Evolutionary conservation across 92 coral and sea anemone genomes (phyloP), one percentile per base, ranked within the genome.

Genomic region (Epizoanthus fatuus): DNA sequence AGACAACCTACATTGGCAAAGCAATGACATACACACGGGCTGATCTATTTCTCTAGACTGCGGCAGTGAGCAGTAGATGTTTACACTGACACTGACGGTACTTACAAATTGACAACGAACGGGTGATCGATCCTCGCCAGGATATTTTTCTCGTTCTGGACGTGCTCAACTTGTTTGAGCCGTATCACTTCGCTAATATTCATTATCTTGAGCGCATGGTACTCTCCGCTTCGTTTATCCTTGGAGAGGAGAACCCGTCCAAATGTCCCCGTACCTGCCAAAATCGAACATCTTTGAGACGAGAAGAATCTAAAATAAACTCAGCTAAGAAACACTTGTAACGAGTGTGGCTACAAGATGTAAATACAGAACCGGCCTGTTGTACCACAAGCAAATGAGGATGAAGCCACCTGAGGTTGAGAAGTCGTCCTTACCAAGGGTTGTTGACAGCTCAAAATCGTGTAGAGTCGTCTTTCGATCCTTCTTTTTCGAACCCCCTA

Each of bases 111-210:
- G 38, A 97, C 99, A 16, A 97, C 93, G 89, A 97, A 97, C 25
- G 99, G 99, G 58, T 97, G 98, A 15, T 97, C 99, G 66, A 97
- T 95, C 88, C 90, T 89, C 71, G 93, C 87, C 10, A 97, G 90
- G 72, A 97, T 97, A 38, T 86, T 87, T 84, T 97, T 97, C 92
- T 97, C 99, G 80, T 97, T 97, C 74, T 97, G 99, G 37, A 97
- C 99, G 84, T 97, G 99, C 81, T 97, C 99, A 44, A 97, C 99
- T 91, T 97, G 99, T 70, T 97, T 97, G 25, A 97, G 89, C 79
- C 99, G 94, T 86, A 97, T 97, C 57, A 97, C 98, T 85, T 97
- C 99, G 70, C 98, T 89, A 53, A 97, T 94, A 83, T 94, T 97
- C 99, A 97, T 97, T 62, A 97, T 93, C 89, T 97, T 97, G 57